These are phyloP conservation scores for Leucosticte australis DNA, from an alignment of 2,113 vertebrate genomes.

Conservation along the genomic window DNA sequence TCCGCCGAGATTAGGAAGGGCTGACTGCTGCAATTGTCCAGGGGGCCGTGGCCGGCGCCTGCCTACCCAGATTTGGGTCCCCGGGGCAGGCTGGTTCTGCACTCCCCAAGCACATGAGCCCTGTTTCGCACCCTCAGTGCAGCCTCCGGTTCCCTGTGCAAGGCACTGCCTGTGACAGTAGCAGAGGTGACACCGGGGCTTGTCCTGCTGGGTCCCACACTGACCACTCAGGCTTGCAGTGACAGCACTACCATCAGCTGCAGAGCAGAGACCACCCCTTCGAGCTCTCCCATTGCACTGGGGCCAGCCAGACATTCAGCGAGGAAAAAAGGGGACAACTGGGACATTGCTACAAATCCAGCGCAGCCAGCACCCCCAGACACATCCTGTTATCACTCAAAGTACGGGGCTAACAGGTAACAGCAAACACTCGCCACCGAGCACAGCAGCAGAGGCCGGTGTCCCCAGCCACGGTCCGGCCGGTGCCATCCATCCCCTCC, in stretches of 20 bases:
- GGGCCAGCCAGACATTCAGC: background rate
- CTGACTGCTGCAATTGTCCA: background rate
- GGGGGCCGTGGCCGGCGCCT: fast-evolving
- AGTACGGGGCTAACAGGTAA: background rate
- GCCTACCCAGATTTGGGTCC: background rate
- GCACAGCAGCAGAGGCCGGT: background rate
- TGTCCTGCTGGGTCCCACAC: background rate
- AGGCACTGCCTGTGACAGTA: background rate
- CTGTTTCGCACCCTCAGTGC: background rate
- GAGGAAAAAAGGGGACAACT: background rate
- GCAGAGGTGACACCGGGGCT: background rate
- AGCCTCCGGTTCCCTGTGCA: fast-evolving
- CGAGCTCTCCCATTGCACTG: background rate
- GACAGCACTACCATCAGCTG: background rate
- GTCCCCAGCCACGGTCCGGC: background rate
- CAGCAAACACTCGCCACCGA: background rate
- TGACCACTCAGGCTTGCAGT: fast-evolving
- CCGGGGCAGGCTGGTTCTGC: background rate
- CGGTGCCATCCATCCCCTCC: fast-evolving
- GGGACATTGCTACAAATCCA: background rate
- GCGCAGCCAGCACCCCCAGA: background rate
- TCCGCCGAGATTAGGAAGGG: constrained; percentile 39
- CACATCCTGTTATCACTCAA: fast-evolving
- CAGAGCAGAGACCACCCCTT: background rate
- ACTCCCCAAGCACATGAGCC: background rate